Conservation (phyloP, 2,113 vertebrate genomes). For the Camelus bactrianus region DNA sequence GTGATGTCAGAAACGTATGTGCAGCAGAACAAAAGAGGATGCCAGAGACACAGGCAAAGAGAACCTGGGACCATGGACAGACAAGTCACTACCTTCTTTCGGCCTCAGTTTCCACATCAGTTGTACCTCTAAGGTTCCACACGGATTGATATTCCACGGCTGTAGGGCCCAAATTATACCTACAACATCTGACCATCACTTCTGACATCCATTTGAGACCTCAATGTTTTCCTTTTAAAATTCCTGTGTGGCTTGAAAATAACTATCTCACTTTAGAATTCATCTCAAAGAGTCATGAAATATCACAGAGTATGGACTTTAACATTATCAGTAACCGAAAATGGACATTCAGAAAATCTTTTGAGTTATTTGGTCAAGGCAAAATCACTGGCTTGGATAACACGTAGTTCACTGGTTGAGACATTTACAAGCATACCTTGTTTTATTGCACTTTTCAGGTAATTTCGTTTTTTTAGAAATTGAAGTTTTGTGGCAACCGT, state of each 20-base stretch:
- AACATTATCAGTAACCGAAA: constrained; percentile 15
- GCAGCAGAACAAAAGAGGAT: background rate
- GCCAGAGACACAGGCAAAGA: background rate
- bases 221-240: background rate
- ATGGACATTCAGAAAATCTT: background rate
- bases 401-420: background rate
- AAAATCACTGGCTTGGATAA: background rate
- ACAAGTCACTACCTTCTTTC: background rate
- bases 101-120: background rate
- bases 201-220: background rate
- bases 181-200: background rate
- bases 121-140: background rate
- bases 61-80: background rate
- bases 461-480: background rate
- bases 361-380: background rate
- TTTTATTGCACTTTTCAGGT: background rate
- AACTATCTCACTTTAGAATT: constrained; percentile 5
- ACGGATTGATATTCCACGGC: background rate
- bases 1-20: background rate
- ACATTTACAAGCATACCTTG: background rate
- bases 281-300: background rate
- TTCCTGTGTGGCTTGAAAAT: constrained; percentile 22
- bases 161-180: background rate
- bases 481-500: background rate
- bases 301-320: background rate